phyloP scores from a whole-genome alignment of 2,113 vertebrate genomes.

The Toxotes chatareus region DNA sequence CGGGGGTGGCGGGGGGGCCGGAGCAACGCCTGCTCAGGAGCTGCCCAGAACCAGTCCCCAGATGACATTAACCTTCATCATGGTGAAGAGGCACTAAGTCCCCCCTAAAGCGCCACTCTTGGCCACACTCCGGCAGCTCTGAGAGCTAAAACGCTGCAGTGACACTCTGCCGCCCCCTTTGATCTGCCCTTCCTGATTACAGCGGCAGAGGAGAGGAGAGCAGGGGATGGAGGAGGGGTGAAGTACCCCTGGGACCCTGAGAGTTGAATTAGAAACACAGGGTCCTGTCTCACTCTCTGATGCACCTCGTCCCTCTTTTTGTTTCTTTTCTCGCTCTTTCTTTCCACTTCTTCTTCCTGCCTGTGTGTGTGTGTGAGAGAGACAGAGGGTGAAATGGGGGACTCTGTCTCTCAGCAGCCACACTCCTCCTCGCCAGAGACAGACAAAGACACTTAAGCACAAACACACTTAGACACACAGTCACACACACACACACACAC shows the following conservation, averaged over 20 bases:
- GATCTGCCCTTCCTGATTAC: slow-evolving; percentile 84
- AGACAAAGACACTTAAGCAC: slow-evolving; percentile 79
- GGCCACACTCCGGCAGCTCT: slow-evolving; percentile 77
- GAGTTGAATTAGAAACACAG: slow-evolving; percentile 74
- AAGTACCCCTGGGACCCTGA: slow-evolving; percentile 73
- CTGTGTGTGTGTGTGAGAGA: slow-evolving; percentile 12
- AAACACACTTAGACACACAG: slow-evolving; percentile 59
- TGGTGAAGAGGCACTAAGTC: slow-evolving; percentile 80
- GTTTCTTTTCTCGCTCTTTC: slow-evolving; percentile 62
- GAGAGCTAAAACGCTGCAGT: slow-evolving; percentile 81
- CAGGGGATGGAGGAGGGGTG: slow-evolving; percentile 47
- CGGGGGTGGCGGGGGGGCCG: slow-evolving; percentile 6
- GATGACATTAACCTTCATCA: slow-evolving; percentile 85
- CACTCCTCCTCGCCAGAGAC: slow-evolving; percentile 68
- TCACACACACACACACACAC: slow-evolving; percentile 36
- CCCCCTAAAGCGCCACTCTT: slow-evolving; percentile 76
- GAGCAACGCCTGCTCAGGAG: slow-evolving; percentile 54
- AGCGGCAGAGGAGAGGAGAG: slow-evolving; percentile 72
- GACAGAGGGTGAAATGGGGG: slow-evolving; percentile 57
- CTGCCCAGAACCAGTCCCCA: slow-evolving; percentile 75
- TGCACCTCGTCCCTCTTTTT: slow-evolving; percentile 68
- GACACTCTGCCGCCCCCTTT: slow-evolving; percentile 81
- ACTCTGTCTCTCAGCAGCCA: slow-evolving; percentile 57
- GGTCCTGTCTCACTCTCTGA: slow-evolving; percentile 63
- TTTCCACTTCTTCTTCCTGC: slow-evolving; percentile 41